Evolutionary conservation across 2,113 vertebrate genomes (phyloP), one percentile per base, ranked within the genome.

Genomic region (Todiramphus chloris): DNA sequence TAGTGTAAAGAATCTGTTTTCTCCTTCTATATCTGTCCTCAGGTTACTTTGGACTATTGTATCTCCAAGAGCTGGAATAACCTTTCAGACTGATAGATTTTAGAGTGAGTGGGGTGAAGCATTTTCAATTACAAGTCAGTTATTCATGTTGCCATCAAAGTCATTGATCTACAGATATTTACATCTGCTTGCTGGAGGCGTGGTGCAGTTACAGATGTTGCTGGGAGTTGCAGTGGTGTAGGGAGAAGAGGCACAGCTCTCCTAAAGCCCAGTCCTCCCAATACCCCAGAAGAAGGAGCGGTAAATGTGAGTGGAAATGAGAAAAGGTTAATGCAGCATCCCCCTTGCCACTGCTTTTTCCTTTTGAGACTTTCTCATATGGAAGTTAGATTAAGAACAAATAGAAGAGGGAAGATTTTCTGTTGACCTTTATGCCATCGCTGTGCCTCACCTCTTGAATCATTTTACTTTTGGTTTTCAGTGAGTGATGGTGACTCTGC

Each of bases 161-260:
- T 63, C 51, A 46, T 75, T 43, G 30, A 50, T 63, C 56, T 37
- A 19, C 31, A 13, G 1, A 28, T 12, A 8, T 12, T 69, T 66
- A 4, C 10, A 1, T 25, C 17, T n/a, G 0, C 15, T 59, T 68
- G 41, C 25, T 5, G 16, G 41, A 1, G 17, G 15, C 1, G 1
- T 16, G 50, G 8, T 82, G 56, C 79, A 59, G 56, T 31, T 44
- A 33, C 21, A 53, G 37, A 31, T 35, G 18, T 17, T n/a, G 31
- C 37, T 27, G 37, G 37, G 6, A 70, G 17, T 3, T 87, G 37
- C 13, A 15, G 3, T 16, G 11, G 5, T 39, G n/a, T 1, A 41
- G 18, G 37, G 9, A 73, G 27, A 70, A 55, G 31, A 44, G 16
- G 5, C 8, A 21, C 41, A 78, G 27, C 30, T 67, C 56, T 60